These are phyloP conservation scores for Sterna hirundo DNA, from an alignment of 2,113 vertebrate genomes.

Conservation along the genomic window DNA sequence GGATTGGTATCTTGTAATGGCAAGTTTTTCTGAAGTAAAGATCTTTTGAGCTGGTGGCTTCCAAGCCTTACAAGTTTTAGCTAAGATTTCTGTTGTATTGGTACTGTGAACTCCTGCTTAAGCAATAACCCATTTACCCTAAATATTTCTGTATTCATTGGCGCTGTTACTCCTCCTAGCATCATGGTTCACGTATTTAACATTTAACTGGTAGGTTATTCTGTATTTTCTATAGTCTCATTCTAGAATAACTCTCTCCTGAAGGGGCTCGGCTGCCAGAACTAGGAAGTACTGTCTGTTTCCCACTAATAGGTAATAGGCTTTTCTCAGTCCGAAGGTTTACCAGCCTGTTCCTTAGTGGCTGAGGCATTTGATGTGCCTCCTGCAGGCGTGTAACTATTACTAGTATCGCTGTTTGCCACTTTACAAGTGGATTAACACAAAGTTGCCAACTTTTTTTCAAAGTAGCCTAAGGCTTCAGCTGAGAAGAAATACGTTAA, in stretches of 20 bases:
- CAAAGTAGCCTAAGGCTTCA: not conserved
- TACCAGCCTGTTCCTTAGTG: slow-evolving; percentile 10
- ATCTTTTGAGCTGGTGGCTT: not conserved
- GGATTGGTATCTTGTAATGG: not conserved
- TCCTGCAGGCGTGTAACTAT: slow-evolving; percentile 1
- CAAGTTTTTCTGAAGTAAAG: not conserved
- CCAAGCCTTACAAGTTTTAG: not conserved
- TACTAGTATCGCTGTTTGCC: slow-evolving; percentile 12
- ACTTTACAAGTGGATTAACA: slow-evolving; percentile 56
- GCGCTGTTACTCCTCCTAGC: not conserved
- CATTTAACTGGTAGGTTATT: not conserved
- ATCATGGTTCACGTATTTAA: not conserved
- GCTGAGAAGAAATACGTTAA: not conserved
- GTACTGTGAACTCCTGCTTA: not conserved
- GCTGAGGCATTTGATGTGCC: not conserved
- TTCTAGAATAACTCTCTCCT: not conserved
- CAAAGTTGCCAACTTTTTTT: not conserved
- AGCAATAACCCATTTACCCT: not conserved
- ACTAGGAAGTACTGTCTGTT: not conserved
- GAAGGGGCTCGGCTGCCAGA: not conserved
- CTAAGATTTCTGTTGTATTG: not conserved
- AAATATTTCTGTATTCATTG: not conserved
- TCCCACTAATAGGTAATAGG: not conserved
- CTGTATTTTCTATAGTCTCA: not conserved
- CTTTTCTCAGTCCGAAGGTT: not conserved